Conservation (phyloP, 2,888 invertebrate species). For the Nymphalis urticae region DNA sequence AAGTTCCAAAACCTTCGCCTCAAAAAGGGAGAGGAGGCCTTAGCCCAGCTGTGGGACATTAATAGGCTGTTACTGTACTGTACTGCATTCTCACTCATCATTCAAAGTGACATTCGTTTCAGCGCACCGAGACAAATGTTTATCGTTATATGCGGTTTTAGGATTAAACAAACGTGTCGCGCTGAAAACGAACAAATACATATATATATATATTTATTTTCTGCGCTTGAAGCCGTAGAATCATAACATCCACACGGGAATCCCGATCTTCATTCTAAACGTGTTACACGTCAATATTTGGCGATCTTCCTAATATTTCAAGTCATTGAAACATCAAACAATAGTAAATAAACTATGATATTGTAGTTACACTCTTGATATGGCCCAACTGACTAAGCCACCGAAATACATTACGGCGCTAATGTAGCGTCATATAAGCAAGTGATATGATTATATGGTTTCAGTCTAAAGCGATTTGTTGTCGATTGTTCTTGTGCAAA, state of each 20-base stretch:
- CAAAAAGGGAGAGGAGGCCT: too few species aligned
- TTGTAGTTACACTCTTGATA: constrained; percentile 20
- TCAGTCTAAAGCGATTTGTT: constrained; percentile 19
- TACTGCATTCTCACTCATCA: too few species aligned
- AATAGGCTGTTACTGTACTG: too few species aligned
- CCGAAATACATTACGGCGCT: constrained; percentile 7
- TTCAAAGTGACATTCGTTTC: too few species aligned
- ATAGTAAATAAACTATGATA: constrained; percentile 30
- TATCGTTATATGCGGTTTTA: too few species aligned
- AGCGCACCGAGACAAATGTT: too few species aligned
- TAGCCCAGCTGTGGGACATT: too few species aligned
- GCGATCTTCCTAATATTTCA: constrained; percentile 16
- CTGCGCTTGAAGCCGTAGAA: not conserved
- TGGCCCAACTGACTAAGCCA: not conserved
- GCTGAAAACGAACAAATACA: too few species aligned
- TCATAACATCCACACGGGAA: constrained; percentile 15
- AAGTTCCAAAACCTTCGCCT: too few species aligned
- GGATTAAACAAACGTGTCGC: too few species aligned
- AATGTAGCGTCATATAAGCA: not conserved
- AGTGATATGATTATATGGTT: constrained; percentile 14
- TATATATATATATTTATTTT: too few species aligned
- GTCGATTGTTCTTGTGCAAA: not conserved
- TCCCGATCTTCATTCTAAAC: constrained; percentile 15
- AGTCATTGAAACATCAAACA: constrained; percentile 27
- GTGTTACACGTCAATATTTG: constrained; percentile 17